These are phyloP conservation scores for Dolomedes plantarius DNA, from an alignment of 2,888 invertebrate species.

Conservation along the genomic window DNA sequence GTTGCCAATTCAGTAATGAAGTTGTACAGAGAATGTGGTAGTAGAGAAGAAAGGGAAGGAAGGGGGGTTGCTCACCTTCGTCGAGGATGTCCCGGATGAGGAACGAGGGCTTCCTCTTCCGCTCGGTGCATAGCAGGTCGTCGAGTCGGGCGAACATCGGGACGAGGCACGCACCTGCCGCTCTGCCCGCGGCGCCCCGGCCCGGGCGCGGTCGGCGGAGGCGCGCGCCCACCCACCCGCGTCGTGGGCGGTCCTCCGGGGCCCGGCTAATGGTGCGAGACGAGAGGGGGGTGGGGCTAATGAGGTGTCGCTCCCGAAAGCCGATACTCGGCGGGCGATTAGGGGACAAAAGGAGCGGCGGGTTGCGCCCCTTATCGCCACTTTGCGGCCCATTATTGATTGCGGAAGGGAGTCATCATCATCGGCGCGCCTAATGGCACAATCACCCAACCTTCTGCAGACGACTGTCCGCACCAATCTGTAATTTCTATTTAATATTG, in stretches of 20 bases:
- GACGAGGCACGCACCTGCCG: neutral
- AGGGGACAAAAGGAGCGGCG: neutral
- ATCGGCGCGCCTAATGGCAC: no score
- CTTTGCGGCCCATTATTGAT: neutral
- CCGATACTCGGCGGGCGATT: neutral
- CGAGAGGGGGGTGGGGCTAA: neutral
- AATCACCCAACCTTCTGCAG: no score
- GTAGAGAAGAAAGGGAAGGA: no score
- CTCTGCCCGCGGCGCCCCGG: neutral
- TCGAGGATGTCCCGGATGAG: constrained; percentile 4
- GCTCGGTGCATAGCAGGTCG: neutral
- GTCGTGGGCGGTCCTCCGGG: neutral
- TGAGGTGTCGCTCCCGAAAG: neutral
- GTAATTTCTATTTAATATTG: no score
- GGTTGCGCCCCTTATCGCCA: neutral
- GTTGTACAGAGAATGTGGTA: no score
- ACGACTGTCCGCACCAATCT: no score
- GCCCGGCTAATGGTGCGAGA: neutral
- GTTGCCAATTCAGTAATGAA: no score
- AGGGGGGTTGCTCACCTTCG: neutral
- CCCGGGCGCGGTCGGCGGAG: neutral
- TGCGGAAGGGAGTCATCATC: neutral
- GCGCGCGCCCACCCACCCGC: neutral
- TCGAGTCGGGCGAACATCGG: neutral
- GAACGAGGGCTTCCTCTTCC: neutral